phyloP scores from a whole-genome alignment of 2,113 vertebrate species.

The Petrocephalus zakoni region DNA sequence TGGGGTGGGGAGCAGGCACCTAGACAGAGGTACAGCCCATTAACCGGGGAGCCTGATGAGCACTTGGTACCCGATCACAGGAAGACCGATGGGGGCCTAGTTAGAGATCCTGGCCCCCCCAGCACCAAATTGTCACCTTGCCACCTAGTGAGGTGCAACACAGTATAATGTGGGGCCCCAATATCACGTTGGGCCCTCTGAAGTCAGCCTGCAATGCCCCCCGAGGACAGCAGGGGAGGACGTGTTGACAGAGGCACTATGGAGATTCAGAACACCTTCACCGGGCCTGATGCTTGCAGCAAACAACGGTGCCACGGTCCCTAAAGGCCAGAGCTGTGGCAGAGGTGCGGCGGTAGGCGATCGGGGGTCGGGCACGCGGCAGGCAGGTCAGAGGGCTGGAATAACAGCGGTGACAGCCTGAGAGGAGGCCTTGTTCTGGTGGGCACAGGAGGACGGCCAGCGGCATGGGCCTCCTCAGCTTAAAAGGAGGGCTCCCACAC shows the following conservation, averaged over 20 bases:
- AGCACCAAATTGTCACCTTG: neutral
- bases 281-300: neutral
- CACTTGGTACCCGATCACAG: neutral
- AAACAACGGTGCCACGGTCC: neutral
- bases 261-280: neutral
- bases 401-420: conserved; percentile 1
- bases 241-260: neutral
- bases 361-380: neutral
- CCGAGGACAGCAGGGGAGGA: neutral
- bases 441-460: conserved; percentile 9
- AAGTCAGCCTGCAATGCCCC: too few species aligned
- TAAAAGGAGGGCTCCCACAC: neutral
- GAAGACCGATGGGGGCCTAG: neutral
- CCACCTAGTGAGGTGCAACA: too few species aligned
- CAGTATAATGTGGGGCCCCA: neutral
- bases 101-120: neutral
- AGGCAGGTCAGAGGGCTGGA: neutral
- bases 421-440: conserved; percentile 26
- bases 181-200: neutral
- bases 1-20: conserved; percentile 72
- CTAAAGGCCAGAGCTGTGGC: too few species aligned
- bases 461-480: neutral
- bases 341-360: neutral
- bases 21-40: neutral
- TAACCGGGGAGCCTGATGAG: neutral